Conservation (phyloP, 2,113 vertebrate genomes). For the Hyaena hyaena region DNA sequence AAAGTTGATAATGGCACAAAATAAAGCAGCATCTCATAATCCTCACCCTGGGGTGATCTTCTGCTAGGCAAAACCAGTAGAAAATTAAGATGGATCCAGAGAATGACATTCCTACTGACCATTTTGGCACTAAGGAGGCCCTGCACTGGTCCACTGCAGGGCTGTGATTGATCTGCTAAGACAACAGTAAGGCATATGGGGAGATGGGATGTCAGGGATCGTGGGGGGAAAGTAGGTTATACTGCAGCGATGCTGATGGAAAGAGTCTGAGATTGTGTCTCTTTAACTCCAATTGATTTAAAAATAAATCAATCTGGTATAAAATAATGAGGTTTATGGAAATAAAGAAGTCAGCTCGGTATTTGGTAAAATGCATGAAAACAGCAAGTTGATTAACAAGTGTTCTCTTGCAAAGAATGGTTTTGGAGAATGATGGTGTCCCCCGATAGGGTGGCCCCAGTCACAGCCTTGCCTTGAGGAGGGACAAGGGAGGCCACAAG, state of each 20-base stretch:
- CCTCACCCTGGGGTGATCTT: not conserved
- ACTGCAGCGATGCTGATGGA: not conserved
- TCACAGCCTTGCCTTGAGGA: not conserved
- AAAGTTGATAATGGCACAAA: not conserved
- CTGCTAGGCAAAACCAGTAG: not conserved
- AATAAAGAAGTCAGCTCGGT: not conserved
- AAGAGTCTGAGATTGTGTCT: not conserved
- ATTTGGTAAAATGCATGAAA: conserved; percentile 28
- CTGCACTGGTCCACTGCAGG: accelerated
- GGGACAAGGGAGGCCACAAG: not conserved
- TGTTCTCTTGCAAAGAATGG: not conserved
- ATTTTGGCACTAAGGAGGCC: accelerated
- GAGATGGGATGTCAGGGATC: accelerated
- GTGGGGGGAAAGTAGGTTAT: not conserved
- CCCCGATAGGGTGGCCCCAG: not conserved
- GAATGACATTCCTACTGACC: not conserved
- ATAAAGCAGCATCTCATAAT: not conserved
- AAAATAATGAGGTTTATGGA: not conserved
- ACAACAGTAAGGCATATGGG: accelerated
- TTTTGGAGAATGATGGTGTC: not conserved
- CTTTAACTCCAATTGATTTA: not conserved
- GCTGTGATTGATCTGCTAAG: accelerated
- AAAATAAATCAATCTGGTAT: not conserved
- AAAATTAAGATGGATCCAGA: not conserved
- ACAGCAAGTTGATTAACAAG: not conserved